A percentile compares a stretch with the other conserved stretches of the same genome.
Conservation (phyloP, 2,797 vertebrate species). For the Liasis olivaceus region DNA sequence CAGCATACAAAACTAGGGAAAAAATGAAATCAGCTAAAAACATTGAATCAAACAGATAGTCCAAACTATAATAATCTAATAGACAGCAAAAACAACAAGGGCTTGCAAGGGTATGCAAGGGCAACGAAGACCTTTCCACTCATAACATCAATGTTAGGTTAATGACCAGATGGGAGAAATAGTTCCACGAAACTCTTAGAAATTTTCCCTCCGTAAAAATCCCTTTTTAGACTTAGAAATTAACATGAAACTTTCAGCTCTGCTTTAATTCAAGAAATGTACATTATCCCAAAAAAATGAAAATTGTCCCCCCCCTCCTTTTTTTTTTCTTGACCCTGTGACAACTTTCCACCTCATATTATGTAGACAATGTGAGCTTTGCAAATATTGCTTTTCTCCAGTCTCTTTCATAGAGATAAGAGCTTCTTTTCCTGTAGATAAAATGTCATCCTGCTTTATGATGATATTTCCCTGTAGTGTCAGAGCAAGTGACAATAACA, state of each 20-base stretch:
- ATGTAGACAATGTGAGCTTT: background rate
- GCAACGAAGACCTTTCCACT: background rate
- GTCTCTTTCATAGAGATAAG: background rate
- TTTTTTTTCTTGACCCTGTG: background rate
- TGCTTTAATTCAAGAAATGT: background rate
- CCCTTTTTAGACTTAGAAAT: background rate
- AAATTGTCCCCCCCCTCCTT: background rate
- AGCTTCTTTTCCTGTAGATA: conserved; percentile 36
- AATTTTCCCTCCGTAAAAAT: background rate
- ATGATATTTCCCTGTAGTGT: conserved; percentile 25
- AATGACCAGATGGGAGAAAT: background rate
- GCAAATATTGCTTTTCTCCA: conserved; percentile 31
- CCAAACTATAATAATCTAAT: background rate
- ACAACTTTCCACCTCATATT: background rate
- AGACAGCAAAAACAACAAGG: background rate
- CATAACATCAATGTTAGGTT: background rate
- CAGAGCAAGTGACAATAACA: conserved; percentile 23
- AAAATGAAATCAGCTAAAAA: background rate
- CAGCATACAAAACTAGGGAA: background rate
- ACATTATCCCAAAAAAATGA: background rate
- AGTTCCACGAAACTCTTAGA: background rate
- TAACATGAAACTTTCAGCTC: background rate
- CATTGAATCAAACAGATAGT: background rate
- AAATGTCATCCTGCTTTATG: conserved; percentile 34
- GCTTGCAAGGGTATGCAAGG: background rate